Base-by-base conservation (phyloP, 2,888 invertebrate species). In the Anthrax anthrax region DNA sequence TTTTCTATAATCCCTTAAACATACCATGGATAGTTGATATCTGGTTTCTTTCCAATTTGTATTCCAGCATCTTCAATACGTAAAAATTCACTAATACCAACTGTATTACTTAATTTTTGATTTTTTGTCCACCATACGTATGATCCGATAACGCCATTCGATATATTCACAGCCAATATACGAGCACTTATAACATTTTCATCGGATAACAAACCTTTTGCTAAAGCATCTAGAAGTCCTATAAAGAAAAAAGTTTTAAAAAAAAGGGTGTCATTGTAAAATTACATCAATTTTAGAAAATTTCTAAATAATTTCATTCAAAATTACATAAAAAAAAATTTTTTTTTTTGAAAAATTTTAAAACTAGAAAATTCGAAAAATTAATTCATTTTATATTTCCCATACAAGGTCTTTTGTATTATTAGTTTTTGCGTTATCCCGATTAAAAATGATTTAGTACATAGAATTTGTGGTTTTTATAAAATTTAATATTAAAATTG, bases 151-250 rank as follows among this genome's bases (percentile, higher is more conserved):
- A 71, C 67, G 6, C 77, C 77, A 44, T 75, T 76, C 42, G 77
- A 72, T 36, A 75, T 71, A 60, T 80, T 80, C 49, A 79, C 67
- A 37, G 77, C 74, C 50, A 80, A 62, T 44, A 80, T 74, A 49
- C 79, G 69, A 36, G 78, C 74, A 41, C 75, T 72, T 38, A 76
- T 68, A 44, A 78, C 73, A 53, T 70, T 70, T 46, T 69, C 69
- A 59, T 80, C 78, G 18, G 78, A 72, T 37, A 85, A 74, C 52
- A 86, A 70, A 34, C 83, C 81, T 65, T 79, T 78, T 19, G 84
- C 78, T 50, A 86, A 74, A 18, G 81, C 84, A 65, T 82, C 81
- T 53, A 83, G 74, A 45, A 83, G 70, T 51, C 80, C 84, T 84
- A 70, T 17, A 64, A 56, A 51, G 39, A 47, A n/a, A 37, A 19